Evolutionary conservation across 2,113 vertebrate genomes (phyloP).

Genomic region (Gavia stellata): DNA sequence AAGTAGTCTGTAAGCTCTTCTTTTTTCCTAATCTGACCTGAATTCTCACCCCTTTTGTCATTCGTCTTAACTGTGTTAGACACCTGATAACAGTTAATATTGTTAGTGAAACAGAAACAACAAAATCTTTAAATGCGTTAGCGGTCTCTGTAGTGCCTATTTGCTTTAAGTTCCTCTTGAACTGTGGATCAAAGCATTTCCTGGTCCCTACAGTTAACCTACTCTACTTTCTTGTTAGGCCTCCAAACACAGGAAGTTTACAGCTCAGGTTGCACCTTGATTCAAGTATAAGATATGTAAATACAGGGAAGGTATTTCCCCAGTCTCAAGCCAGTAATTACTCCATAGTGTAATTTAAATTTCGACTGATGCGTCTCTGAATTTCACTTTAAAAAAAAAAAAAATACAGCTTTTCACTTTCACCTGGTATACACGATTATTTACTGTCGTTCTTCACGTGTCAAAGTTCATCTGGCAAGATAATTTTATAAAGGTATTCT

Average conservation of each 20-base stretch:
- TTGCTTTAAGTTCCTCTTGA: constrained; percentile 14
- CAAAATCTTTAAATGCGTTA: not conserved
- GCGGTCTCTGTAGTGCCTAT: not conserved
- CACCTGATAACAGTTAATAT: constrained; percentile 46
- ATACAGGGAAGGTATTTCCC: not conserved
- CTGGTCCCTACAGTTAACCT: not conserved
- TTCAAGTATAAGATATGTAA: not conserved
- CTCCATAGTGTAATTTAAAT: not conserved
- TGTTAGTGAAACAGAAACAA: not conserved
- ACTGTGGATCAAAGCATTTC: constrained; percentile 34
- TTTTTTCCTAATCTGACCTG: constrained; percentile 12
- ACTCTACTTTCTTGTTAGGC: not conserved
- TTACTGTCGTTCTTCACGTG: not conserved
- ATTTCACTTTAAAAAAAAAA: not conserved
- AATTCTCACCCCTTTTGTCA: constrained; percentile 34
- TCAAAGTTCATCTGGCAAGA: not conserved
- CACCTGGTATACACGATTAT: accelerated
- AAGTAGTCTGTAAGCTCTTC: not conserved
- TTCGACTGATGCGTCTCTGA: not conserved
- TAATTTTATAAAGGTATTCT: not conserved
- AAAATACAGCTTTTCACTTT: not conserved
- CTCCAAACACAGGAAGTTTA: constrained; percentile 22
- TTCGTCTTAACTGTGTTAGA: not conserved
- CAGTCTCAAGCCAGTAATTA: not conserved
- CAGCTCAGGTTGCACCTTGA: not conserved